Conservation (phyloP, 2,888 invertebrate species). For the Platycheirus albimanus region DNA sequence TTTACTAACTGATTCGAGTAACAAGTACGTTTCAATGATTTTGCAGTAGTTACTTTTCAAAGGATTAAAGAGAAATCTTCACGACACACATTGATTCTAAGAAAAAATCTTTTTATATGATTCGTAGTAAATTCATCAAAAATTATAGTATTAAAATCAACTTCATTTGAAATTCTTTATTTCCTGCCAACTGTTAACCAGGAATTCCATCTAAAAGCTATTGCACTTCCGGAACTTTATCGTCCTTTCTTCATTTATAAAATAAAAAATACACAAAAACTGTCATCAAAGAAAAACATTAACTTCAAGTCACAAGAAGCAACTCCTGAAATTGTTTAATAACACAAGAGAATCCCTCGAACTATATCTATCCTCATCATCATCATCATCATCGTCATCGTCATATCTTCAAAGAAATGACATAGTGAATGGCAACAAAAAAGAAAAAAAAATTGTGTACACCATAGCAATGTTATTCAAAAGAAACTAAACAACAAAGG, state of each 20-base stretch:
- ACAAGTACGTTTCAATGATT: too few species aligned
- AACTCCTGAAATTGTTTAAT: constrained; percentile 25
- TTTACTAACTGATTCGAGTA: too few species aligned
- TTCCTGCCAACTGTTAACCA: too few species aligned
- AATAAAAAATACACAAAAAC: neutral
- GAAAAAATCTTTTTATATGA: too few species aligned
- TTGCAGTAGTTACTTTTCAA: too few species aligned
- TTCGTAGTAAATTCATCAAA: too few species aligned
- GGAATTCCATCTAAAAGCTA: too few species aligned
- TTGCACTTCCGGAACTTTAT: too few species aligned
- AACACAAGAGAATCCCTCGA: constrained; percentile 17
- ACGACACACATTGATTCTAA: too few species aligned
- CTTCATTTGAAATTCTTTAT: too few species aligned
- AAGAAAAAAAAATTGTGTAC: constrained; percentile 19
- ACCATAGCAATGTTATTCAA: constrained; percentile 5
- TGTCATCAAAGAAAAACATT: constrained; percentile 27
- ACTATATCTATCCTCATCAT: neutral
- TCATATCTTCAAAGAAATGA: neutral
- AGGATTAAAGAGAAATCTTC: too few species aligned
- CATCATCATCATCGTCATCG: neutral
- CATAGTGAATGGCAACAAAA: constrained; percentile 35
- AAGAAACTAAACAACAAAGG: constrained; percentile 25
- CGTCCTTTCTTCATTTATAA: neutral
- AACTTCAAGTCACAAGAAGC: constrained; percentile 22
- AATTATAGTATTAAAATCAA: too few species aligned